Evolutionary conservation across 2,113 vertebrate genomes (phyloP).

Genomic region (Stegostoma tigrinum): DNA sequence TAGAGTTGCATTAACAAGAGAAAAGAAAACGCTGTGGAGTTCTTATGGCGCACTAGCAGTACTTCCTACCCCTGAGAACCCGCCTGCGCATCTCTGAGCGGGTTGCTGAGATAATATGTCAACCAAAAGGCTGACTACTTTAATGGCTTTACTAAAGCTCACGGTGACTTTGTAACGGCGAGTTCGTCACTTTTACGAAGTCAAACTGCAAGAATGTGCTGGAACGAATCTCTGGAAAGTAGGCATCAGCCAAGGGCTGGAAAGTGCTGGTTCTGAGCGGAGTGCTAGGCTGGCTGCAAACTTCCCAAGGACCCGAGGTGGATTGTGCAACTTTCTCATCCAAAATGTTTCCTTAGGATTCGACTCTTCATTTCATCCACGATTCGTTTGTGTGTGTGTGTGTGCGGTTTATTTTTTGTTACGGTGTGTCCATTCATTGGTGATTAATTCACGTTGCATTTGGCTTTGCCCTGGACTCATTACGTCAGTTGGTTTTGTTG

Average conservation of each 20-base stretch:
- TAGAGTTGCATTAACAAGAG: background rate
- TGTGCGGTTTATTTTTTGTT: background rate
- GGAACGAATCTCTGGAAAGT: background rate
- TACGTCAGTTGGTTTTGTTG: slow-evolving; percentile 45
- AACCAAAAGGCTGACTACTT: background rate
- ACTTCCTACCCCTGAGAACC: background rate
- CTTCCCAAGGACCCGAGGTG: slow-evolving; percentile 36
- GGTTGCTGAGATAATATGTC: too few species aligned
- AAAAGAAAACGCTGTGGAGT: too few species aligned
- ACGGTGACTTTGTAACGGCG: background rate
- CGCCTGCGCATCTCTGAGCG: too few species aligned
- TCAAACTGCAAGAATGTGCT: background rate
- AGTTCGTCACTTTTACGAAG: background rate
- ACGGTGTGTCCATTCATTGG: slow-evolving; percentile 42
- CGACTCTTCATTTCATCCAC: slow-evolving; percentile 43
- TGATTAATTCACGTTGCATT: slow-evolving; percentile 47
- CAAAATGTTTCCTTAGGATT: slow-evolving; percentile 4
- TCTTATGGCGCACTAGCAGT: too few species aligned
- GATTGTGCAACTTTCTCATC: slow-evolving; percentile 40
- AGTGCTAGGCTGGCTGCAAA: background rate
- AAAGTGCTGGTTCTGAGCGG: too few species aligned
- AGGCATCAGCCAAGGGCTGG: background rate
- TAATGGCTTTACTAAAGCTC: background rate
- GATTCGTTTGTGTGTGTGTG: background rate
- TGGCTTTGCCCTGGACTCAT: slow-evolving; percentile 40